These are phyloP conservation scores for Rhopalosiphum padi DNA, from an alignment of 1,140 invertebrate genomes.

Conservation along the genomic window DNA sequence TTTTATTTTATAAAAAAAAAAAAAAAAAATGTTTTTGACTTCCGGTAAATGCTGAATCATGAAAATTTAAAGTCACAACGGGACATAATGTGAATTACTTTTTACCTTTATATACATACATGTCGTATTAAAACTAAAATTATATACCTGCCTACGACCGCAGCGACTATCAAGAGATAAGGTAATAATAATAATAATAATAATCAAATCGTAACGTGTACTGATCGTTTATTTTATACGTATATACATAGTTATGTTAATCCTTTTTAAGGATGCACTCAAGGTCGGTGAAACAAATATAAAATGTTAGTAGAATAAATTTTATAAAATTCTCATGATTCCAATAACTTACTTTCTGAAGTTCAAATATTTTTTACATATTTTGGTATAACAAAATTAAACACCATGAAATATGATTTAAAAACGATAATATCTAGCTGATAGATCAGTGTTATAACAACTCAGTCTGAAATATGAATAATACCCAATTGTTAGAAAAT, in stretches of 20 bases:
- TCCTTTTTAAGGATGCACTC: not conserved
- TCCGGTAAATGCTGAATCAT: not conserved
- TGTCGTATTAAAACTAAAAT: not conserved
- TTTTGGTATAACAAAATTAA: not conserved
- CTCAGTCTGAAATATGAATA: not conserved
- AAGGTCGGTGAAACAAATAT: not conserved
- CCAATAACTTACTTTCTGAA: not conserved
- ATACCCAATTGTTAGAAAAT: not conserved
- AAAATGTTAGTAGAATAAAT: not conserved
- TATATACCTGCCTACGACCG: not conserved
- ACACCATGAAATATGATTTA: not conserved
- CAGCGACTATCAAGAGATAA: not conserved
- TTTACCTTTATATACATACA: not conserved
- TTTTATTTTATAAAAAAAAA: too few relatives aligned
- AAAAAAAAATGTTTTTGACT: too few relatives aligned
- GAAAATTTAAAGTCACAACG: not conserved
- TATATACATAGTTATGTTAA: not conserved
- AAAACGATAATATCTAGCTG: not conserved
- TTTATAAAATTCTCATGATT: not conserved
- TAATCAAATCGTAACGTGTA: not conserved
- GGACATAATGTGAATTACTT: not conserved
- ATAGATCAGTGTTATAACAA: not conserved
- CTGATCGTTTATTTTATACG: not conserved
- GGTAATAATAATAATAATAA: not conserved
- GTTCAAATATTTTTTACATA: not conserved